phyloP scores from a whole-genome alignment of 2,888 invertebrate species.

The Aleiodes testaceus region DNA sequence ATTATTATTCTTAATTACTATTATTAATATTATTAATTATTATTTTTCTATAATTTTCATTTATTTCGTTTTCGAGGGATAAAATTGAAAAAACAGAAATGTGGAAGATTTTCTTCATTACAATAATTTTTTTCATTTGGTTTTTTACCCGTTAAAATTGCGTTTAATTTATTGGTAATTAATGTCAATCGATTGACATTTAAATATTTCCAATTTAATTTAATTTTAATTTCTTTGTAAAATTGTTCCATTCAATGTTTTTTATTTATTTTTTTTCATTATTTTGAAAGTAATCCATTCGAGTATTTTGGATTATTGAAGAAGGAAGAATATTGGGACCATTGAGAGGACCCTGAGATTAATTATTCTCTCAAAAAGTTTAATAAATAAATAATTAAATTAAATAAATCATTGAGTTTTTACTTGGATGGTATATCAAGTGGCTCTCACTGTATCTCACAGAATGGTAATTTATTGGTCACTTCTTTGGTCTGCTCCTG shows the following conservation, averaged over 20 bases:
- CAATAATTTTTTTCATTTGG: conserved; percentile 3
- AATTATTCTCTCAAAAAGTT: background rate
- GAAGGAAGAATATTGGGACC: background rate
- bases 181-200: conserved; percentile 11
- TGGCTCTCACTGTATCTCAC: conserved; percentile 81
- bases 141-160: conserved; percentile 13
- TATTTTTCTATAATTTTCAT: background rate
- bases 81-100: background rate
- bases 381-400: no score
- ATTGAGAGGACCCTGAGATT: conserved; percentile 24
- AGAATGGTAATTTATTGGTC: conserved; percentile 81
- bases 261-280: no score
- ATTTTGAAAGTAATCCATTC: background rate
- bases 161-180: background rate
- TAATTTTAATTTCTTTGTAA: background rate
- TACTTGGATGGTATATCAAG: conserved; percentile 26
- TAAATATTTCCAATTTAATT: background rate
- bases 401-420: background rate
- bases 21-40: no score
- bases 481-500: conserved; percentile 77
- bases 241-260: background rate
- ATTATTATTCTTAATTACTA: no score
- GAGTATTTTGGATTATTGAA: background rate
- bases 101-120: background rate
- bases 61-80: conserved; percentile 12